Base-by-base conservation (phyloP, 1,140 invertebrate species). In the Venturia canescens region DNA sequence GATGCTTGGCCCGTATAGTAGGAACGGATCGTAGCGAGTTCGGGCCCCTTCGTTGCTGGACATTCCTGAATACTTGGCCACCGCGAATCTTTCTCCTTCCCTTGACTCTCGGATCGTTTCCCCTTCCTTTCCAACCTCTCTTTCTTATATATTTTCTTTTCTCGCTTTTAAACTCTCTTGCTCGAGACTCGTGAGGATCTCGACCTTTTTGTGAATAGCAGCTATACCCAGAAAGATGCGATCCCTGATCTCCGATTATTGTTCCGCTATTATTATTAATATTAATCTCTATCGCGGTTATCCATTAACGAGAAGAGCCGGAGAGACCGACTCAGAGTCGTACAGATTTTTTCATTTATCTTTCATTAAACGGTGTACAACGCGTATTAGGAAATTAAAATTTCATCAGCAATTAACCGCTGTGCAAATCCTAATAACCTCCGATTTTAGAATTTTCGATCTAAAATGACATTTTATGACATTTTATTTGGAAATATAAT, bases 221-320 rank as follows among this genome's bases (percentile, higher is more conserved):
- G 82, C 66, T 67, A n/a, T n/a, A 75, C 78, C 82, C 13, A 18
- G 29, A 69, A 60, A 80, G 79, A 80, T 75, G 66, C 53, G 67
- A 23, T 26, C 23, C 26, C 50, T 29, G 69, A 3, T 18, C 23
- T 23, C 38, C 63, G 80, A 81, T 81, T 79, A 77, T 50, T 75
- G 80, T 81, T 83, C 82, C 81, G 75, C 77, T 76, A 83, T 83
- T 83, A 81, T 81, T 79, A 44, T 77, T n/a, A n/a, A n/a, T n/a
- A n/a, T n/a, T n/a, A n/a, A n/a, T n/a, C n/a, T n/a, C n/a, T n/a
- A n/a, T n/a, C n/a, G n/a, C n/a, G n/a, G n/a, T n/a, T 38, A 57
- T 63, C 60, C 29, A 77, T 77, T 63, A 66, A 53, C 11, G n/a
- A 53, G 23, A 57, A 53, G 18, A 4, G 76, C 75, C 53, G 31